phyloP scores from a whole-genome alignment of 2,113 vertebrate genomes.

The Pleuronectes platessa region DNA sequence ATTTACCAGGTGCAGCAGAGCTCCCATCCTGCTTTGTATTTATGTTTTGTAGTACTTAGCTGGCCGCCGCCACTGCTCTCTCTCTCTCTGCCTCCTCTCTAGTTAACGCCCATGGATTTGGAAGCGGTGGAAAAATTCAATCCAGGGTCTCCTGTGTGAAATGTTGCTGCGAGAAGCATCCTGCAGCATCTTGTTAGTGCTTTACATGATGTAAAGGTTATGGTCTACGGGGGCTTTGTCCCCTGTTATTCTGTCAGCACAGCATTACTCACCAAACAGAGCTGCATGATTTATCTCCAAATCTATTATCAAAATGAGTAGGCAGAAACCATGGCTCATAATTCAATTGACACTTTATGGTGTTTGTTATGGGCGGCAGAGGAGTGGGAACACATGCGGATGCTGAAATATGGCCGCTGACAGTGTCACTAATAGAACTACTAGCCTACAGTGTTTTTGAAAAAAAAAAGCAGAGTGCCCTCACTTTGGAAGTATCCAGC shows the following conservation, averaged over 20 bases:
- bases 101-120: conserved; percentile 58
- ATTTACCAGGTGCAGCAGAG: conserved; percentile 47
- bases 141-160: conserved; percentile 51
- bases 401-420: conserved; percentile 67
- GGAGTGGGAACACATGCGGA: conserved; percentile 41
- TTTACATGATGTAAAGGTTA: conserved; percentile 43
- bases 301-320: conserved; percentile 74
- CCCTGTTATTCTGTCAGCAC: conserved; percentile 43
- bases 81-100: conserved; percentile 20
- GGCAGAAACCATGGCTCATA: conserved; percentile 69
- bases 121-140: conserved; percentile 52
- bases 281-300: conserved; percentile 68
- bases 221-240: conserved; percentile 51
- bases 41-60: conserved; percentile 43
- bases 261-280: conserved; percentile 61
- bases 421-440: conserved; percentile 70
- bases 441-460: conserved; percentile 51
- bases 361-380: conserved; percentile 62
- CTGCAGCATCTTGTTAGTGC: conserved; percentile 55
- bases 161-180: conserved; percentile 44
- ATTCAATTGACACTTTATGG: conserved; percentile 65
- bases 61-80: conserved; percentile 11
- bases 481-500: conserved; percentile 49
- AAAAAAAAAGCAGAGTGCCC: conserved; percentile 26
- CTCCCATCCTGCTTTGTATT: conserved; percentile 51